phyloP scores from a whole-genome alignment of 2,888 invertebrate species.

The Quadriops clusia region DNA sequence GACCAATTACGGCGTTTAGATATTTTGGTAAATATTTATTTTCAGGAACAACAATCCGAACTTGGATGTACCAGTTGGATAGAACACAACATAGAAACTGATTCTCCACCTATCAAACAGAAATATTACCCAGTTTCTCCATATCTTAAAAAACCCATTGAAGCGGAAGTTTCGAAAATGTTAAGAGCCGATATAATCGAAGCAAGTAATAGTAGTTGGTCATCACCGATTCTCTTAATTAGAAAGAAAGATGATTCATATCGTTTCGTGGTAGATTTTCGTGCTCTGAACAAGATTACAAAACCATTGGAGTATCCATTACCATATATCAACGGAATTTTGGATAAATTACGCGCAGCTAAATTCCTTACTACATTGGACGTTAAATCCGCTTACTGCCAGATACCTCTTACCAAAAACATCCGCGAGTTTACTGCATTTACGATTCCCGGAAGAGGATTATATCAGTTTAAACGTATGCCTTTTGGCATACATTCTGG shows the following conservation, averaged over 20 bases:
- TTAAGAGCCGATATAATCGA: conserved; percentile 17
- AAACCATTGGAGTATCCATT: conserved; percentile 15
- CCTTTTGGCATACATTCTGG: conserved; percentile 23
- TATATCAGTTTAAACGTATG: conserved; percentile 23
- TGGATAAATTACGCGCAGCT: conserved; percentile 15
- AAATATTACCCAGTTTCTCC: conserved; percentile 21
- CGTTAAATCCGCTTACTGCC: conserved; percentile 16
- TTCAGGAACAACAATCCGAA: background rate
- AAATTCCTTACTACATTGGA: conserved; percentile 13
- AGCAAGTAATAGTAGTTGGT: conserved; percentile 16
- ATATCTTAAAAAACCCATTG: conserved; percentile 15
- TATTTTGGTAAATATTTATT: too few species aligned
- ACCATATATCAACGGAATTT: conserved; percentile 11
- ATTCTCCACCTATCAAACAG: conserved; percentile 17
- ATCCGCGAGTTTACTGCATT: conserved; percentile 21
- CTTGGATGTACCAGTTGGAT: conserved; percentile 11
- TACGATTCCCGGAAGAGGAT: conserved; percentile 20
- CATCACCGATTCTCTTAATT: conserved; percentile 15
- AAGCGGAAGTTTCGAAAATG: conserved; percentile 17
- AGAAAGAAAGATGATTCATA: conserved; percentile 14
- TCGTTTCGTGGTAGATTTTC: conserved; percentile 18
- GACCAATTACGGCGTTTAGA: too few species aligned
- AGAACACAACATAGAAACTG: conserved; percentile 8
- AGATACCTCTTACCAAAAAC: conserved; percentile 12
- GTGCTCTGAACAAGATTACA: conserved; percentile 14